These are phyloP conservation scores for Pagetopsis macropterus DNA, from an alignment of 2,797 vertebrate species.

Conservation along the genomic window DNA sequence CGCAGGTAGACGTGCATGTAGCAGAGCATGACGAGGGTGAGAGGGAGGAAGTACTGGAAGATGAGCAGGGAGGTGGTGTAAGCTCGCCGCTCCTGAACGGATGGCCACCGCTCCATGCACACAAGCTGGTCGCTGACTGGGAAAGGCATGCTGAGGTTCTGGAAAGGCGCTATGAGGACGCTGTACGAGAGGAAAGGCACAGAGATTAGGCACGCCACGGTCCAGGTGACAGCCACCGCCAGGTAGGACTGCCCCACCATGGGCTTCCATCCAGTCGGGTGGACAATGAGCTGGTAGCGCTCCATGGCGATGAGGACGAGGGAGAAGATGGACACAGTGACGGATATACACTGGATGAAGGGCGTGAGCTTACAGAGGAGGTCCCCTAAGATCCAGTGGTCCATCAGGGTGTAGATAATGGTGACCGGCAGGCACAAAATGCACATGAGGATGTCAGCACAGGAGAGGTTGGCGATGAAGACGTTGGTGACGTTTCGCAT, in stretches of 20 bases:
- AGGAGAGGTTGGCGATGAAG: constrained; percentile 88
- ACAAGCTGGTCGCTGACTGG: constrained; percentile 73
- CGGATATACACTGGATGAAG: constrained; percentile 86
- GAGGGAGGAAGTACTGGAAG: constrained; percentile 87
- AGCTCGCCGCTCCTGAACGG: constrained; percentile 75
- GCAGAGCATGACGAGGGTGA: constrained; percentile 83
- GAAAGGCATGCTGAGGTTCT: constrained; percentile 82
- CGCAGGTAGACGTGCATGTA: constrained; percentile 88
- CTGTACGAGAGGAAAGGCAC: constrained; percentile 85
- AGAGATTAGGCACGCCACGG: constrained; percentile 83
- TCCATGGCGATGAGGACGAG: constrained; percentile 89
- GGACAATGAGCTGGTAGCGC: constrained; percentile 89
- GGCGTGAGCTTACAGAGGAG: constrained; percentile 86
- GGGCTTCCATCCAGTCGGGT: constrained; percentile 90
- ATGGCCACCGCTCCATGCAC: constrained; percentile 87
- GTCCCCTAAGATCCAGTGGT: constrained; percentile 88
- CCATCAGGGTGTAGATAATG: constrained; percentile 89
- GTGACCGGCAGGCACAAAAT: constrained; percentile 86
- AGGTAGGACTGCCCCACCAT: constrained; percentile 85
- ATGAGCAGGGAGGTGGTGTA: constrained; percentile 87
- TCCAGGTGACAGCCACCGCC: constrained; percentile 86
- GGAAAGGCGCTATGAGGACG: constrained; percentile 77
- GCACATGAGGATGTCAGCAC: constrained; percentile 88
- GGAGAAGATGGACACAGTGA: constrained; percentile 87
- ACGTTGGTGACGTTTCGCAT: constrained; percentile 90